phyloP scores from a whole-genome alignment of 2,113 vertebrate genomes.

The Cyprinodon brontotheroides region DNA sequence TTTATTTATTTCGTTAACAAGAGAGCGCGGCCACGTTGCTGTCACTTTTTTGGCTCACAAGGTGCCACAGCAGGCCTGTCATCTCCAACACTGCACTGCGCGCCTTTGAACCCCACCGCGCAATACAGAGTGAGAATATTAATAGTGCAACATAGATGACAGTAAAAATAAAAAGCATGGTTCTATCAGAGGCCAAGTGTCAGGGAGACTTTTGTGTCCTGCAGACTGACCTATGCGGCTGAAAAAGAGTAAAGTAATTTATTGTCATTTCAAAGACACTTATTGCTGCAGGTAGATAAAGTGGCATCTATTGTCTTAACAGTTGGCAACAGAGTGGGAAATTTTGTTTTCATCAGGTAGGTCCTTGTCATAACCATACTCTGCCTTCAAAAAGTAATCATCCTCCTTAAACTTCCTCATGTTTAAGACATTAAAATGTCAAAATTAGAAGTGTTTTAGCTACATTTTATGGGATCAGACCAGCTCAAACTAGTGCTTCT shows the following conservation, averaged over 20 bases:
- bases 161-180: slow-evolving; percentile 59
- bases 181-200: slow-evolving; percentile 56
- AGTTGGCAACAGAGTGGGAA: background rate
- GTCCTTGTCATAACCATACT: background rate
- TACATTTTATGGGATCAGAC: background rate
- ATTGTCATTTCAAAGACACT: background rate
- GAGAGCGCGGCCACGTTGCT: slow-evolving; percentile 68
- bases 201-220: slow-evolving; percentile 45
- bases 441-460: background rate
- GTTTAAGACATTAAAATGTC: background rate
- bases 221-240: slow-evolving; percentile 19
- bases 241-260: slow-evolving; percentile 10
- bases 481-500: too few species aligned
- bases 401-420: background rate
- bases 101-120: slow-evolving; percentile 68
- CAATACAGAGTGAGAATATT: slow-evolving; percentile 68
- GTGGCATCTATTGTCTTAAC: background rate
- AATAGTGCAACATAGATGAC: slow-evolving; percentile 69
- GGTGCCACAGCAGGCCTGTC: slow-evolving; percentile 71
- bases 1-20: slow-evolving; percentile 82
- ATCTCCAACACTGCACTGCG: slow-evolving; percentile 67
- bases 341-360: background rate
- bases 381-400: background rate
- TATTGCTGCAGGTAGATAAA: background rate
- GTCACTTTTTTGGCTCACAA: slow-evolving; percentile 76